A percentile compares a stretch with the other conserved stretches of the same genome.
Conservation (phyloP, 2,113 vertebrate species). For the Otocyon megalotis region DNA sequence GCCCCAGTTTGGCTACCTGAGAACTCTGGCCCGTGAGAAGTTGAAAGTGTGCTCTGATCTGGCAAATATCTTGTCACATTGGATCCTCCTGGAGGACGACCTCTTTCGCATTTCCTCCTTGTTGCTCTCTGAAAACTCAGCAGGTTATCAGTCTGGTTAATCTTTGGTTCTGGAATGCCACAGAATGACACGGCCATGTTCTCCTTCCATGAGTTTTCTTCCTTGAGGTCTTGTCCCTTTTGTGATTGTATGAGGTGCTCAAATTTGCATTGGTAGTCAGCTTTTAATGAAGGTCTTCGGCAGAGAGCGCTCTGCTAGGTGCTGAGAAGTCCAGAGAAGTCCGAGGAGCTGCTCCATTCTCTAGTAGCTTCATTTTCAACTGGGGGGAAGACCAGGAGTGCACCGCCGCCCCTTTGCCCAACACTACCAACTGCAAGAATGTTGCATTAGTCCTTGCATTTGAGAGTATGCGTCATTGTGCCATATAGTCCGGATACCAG, state of each 20-base stretch:
- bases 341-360: not conserved
- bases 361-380: not conserved
- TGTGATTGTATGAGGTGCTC: not conserved
- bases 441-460: not conserved
- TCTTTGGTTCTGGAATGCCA: not conserved
- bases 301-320: not conserved
- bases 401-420: not conserved
- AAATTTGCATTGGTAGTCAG: not conserved
- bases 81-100: not conserved
- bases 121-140: not conserved
- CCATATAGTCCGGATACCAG: not conserved
- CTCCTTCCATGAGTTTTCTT: not conserved
- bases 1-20: not conserved
- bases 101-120: constrained; percentile 47
- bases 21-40: not conserved
- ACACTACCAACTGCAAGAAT: not conserved
- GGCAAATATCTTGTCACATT: not conserved
- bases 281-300: not conserved
- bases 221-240: not conserved
- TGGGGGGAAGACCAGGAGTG: not conserved
- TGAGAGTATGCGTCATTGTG: not conserved
- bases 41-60: not conserved
- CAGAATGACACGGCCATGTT: not conserved
- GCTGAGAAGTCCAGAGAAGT: not conserved
- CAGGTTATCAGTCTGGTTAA: not conserved